These are phyloP conservation scores for Elymnias hypermnestra DNA, from an alignment of 1,140 invertebrate genomes.

Conservation along the genomic window DNA sequence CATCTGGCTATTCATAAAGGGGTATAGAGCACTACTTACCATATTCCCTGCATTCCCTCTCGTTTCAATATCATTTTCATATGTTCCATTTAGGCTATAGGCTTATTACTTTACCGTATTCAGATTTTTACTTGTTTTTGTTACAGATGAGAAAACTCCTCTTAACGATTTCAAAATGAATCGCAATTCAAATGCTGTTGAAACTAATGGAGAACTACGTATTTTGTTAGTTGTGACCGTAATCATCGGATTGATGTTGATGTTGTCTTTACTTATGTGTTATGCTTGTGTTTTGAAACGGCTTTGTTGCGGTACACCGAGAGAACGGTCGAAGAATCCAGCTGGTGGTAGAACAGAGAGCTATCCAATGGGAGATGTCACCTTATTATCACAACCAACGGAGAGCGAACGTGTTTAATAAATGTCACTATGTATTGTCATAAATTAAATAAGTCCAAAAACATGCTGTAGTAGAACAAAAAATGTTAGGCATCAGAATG, in stretches of 20 bases:
- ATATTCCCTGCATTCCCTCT: too few relatives aligned
- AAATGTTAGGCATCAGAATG: too few relatives aligned
- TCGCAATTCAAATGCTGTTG: constrained; percentile 41
- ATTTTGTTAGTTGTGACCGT: constrained; percentile 74
- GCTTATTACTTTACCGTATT: too few relatives aligned
- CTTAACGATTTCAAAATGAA: constrained; percentile 39
- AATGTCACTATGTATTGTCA: too few relatives aligned
- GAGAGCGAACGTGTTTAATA: constrained; percentile 72
- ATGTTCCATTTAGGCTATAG: too few relatives aligned
- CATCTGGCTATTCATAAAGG: too few relatives aligned
- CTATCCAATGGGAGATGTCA: constrained; percentile 73
- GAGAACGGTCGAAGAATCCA: constrained; percentile 57
- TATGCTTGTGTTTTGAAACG: constrained; percentile 76
- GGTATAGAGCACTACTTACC: too few relatives aligned
- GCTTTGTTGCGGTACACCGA: constrained; percentile 67
- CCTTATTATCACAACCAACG: constrained; percentile 73
- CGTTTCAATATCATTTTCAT: too few relatives aligned
- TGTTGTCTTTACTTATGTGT: constrained; percentile 75
- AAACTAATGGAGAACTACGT: constrained; percentile 69
- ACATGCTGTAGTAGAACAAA: too few relatives aligned
- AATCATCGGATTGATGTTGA: constrained; percentile 69
- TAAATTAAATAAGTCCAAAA: too few relatives aligned
- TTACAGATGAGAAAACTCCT: constrained; percentile 20
- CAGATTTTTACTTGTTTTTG: constrained; percentile 7
- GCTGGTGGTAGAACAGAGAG: constrained; percentile 61